Conservation (phyloP, 2,113 vertebrate genomes). For the Amphilophus citrinellus region DNA sequence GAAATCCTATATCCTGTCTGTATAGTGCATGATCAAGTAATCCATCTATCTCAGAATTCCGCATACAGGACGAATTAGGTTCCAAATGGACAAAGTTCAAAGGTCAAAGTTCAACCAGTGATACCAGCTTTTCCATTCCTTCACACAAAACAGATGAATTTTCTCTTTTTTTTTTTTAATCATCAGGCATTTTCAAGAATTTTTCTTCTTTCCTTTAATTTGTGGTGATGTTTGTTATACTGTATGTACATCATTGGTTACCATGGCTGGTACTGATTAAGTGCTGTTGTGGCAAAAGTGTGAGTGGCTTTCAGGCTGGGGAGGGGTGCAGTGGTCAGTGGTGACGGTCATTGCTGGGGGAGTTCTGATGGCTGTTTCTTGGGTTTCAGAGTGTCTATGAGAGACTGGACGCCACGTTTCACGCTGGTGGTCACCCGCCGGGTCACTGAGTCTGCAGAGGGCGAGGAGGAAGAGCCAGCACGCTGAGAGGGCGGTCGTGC, state of each 20-base stretch:
- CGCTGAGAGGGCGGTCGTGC: constrained; percentile 92
- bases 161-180: constrained; percentile 2
- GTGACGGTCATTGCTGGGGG: constrained; percentile 85
- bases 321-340: constrained; percentile 39
- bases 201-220: constrained; percentile 27
- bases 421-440: constrained; percentile 95
- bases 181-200: constrained; percentile 7
- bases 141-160: constrained; percentile 25
- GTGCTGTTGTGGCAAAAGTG: constrained; percentile 62
- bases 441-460: constrained; percentile 91
- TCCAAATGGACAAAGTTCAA: constrained; percentile 24
- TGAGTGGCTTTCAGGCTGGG: constrained; percentile 57
- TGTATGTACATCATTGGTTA: constrained; percentile 72
- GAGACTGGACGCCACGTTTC: constrained; percentile 93
- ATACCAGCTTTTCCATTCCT: constrained; percentile 15
- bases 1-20: constrained; percentile 24
- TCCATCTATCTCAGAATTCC: constrained; percentile 39
- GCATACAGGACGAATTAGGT: constrained; percentile 13
- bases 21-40: constrained; percentile 10
- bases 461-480: constrained; percentile 85
- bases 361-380: constrained; percentile 91
- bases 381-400: constrained; percentile 99
- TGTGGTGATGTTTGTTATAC: constrained; percentile 60
- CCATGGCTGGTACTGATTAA: constrained; percentile 64
- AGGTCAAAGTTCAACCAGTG: constrained; percentile 50